Percentiles rank a stretch among this genome's conserved stretches.
Conservation (phyloP, 2,797 vertebrate species). For the Gymnoscopelus microlampas region DNA sequence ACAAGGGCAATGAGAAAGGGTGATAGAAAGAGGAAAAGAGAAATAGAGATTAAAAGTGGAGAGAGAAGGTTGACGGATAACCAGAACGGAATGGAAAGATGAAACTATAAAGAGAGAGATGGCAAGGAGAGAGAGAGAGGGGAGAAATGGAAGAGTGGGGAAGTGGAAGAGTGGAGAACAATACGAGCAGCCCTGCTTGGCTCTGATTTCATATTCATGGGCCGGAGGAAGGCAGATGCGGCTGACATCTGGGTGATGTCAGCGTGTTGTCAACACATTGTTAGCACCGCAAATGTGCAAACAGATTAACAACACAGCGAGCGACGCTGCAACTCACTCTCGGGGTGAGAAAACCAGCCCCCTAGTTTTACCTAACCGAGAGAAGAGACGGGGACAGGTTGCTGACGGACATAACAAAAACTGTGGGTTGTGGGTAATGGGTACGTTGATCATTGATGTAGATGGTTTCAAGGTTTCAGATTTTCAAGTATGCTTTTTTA, state of each 20-base stretch:
- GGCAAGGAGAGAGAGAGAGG: constrained; percentile 21
- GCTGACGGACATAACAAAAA: neutral
- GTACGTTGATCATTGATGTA: neutral
- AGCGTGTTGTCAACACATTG: constrained; percentile 85
- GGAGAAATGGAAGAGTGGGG: constrained; percentile 31
- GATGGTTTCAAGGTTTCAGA: neutral
- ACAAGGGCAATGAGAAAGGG: constrained; percentile 18
- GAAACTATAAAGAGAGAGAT: constrained; percentile 23
- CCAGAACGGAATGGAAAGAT: constrained; percentile 10
- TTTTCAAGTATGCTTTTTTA: neutral
- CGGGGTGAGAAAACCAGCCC: constrained; percentile 65
- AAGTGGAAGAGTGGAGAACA: constrained; percentile 35
- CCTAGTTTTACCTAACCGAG: constrained; percentile 50
- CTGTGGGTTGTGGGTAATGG: neutral
- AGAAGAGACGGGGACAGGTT: neutral
- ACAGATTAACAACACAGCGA: constrained; percentile 71
- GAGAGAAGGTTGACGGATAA: constrained; percentile 4
- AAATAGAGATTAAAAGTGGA: constrained; percentile 21
- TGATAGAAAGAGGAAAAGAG: constrained; percentile 14
- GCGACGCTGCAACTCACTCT: constrained; percentile 55
- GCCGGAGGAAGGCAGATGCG: constrained; percentile 78
- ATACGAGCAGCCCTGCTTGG: constrained; percentile 20
- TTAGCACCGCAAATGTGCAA: constrained; percentile 80
- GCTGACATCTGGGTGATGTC: constrained; percentile 85
- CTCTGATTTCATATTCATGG: constrained; percentile 71